Evolutionary conservation across 2,797 vertebrate genomes (phyloP), one percentile per base, ranked within the genome.

Genomic region (Cuculus canorus): DNA sequence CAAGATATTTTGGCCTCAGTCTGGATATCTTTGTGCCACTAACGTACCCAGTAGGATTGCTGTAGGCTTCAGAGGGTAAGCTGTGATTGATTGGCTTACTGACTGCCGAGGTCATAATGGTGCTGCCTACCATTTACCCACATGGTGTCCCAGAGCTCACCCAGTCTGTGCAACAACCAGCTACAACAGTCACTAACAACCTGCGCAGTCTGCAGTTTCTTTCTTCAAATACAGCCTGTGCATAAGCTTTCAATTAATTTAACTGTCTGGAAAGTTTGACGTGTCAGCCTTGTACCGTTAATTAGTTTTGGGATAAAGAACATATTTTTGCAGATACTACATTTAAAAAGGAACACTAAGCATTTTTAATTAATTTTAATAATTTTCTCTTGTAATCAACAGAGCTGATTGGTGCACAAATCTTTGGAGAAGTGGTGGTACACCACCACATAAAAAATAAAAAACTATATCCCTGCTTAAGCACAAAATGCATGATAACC

Each of bases 61-160:
- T 69, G 47, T 22, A 25, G 32, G 60, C 16, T 43, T 39, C 9
- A 45, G 43, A 77, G 15, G 33, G 43, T 41, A 57, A 33, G 41
- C 11, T 18, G 56, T 30, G 33, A 18, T 28, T 2, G 2, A n/a
- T 3, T 6, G 25, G 18, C 11, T 68, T 45, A 16, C 21, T 43
- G 35, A 21, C 18, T 2, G 5, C 33, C 53, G 59, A 28, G 27
- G 52, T 23, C 24, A 7, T 14, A 19, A 17, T 11, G n/a, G 28
- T 0, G 3, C 59, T 37, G 66, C 33, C 41, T 37, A 35, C 32
- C 47, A 15, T 32, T 57, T 35, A 39, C 35, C n/a, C 13, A 25
- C 0, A 0, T 1, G 8, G 54, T 32, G 41, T 43, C 27, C 6
- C 1, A 2, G 37, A 52, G 43, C 43, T 86, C 7, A 0, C 18